Evolutionary conservation across 2,797 vertebrate species (phyloP).

Genomic region (Paramormyrops hopkinsi): DNA sequence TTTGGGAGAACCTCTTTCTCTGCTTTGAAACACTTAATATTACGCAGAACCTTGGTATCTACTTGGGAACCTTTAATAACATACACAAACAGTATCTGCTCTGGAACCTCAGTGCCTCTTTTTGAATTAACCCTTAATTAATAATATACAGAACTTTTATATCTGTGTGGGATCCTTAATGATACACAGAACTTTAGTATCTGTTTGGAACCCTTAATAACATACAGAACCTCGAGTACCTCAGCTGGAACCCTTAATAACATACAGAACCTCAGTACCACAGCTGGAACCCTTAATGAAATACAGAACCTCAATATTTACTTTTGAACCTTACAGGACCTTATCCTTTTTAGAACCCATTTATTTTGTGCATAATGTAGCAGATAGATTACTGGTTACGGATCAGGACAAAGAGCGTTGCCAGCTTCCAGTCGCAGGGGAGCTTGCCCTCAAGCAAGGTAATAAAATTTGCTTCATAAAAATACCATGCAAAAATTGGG

Average conservation of each 20-base stretch:
- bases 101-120: neutral
- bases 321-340: neutral
- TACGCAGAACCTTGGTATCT: neutral
- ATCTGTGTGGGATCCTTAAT: neutral
- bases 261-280: neutral
- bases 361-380: neutral
- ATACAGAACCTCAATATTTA: neutral
- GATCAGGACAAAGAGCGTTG: neutral
- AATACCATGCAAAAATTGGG: neutral
- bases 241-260: neutral
- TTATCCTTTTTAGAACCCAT: neutral
- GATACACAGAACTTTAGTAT: neutral
- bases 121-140: neutral
- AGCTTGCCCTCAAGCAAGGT: neutral
- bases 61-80: neutral
- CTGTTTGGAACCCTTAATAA: neutral
- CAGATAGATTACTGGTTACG: neutral
- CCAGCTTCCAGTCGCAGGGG: neutral
- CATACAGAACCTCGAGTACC: neutral
- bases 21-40: neutral
- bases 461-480: conserved; percentile 5
- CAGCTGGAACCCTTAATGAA: neutral
- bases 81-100: neutral
- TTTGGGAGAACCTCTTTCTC: neutral
- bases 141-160: too few relatives aligned